phyloP scores from a whole-genome alignment of 2,888 invertebrate species.

The Latrodectus elegans region DNA sequence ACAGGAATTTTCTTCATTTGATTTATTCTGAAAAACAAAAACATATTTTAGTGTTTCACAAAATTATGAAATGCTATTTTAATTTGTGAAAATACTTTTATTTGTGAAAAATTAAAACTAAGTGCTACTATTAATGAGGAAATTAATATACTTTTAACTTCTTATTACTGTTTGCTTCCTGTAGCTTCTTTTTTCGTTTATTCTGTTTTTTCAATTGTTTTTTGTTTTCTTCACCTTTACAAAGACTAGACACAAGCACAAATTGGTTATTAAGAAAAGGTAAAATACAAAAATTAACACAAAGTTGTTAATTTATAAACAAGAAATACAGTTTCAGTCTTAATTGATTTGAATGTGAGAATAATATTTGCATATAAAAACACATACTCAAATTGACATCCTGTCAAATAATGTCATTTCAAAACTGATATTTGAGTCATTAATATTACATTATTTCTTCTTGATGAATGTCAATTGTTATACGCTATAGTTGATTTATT shows the following conservation, averaged over 20 bases:
- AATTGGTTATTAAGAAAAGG: background rate
- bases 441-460: too few relatives aligned
- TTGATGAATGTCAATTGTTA: too few relatives aligned
- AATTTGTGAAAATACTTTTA: background rate
- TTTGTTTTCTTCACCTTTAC: slow-evolving; percentile 44
- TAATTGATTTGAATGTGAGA: too few relatives aligned
- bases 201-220: slow-evolving; percentile 67
- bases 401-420: too few relatives aligned
- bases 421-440: too few relatives aligned
- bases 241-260: slow-evolving; percentile 19
- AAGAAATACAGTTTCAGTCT: too few relatives aligned
- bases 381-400: too few relatives aligned
- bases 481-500: too few relatives aligned
- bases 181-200: slow-evolving; percentile 56
- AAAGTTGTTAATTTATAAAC: too few relatives aligned
- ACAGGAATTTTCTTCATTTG: background rate
- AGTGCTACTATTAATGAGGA: background rate
- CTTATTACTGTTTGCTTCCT: slow-evolving; percentile 7
- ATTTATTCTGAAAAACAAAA: slow-evolving; percentile 13
- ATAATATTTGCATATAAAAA: too few relatives aligned
- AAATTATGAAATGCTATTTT: background rate
- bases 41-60: background rate
- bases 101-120: background rate
- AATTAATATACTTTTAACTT: slow-evolving; percentile 35
- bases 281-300: too few relatives aligned